phyloP scores from a whole-genome alignment of 23 tunicate species.

The Aplidium turbinatum region DNA sequence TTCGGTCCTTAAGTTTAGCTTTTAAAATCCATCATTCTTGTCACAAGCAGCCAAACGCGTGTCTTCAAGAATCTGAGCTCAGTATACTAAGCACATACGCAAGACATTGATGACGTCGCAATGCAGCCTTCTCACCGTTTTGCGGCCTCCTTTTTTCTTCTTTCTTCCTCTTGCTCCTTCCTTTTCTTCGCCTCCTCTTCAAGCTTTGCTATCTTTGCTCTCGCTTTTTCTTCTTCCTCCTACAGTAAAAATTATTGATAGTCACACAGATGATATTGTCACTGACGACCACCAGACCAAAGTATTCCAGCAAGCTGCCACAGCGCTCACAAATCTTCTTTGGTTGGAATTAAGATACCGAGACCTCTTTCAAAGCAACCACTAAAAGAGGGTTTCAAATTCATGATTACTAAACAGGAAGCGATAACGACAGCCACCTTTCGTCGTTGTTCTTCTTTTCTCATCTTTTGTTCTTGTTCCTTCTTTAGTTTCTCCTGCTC shows the following conservation, averaged over 20 bases:
- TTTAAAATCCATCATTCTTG: no score
- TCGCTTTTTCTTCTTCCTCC: conserved; percentile 53
- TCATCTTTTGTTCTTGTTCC: conserved; percentile 37
- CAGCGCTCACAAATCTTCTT: no score
- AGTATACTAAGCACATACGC: no score
- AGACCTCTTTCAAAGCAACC: no score
- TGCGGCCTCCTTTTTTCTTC: conserved; percentile 10
- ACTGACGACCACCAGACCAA: no score
- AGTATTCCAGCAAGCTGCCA: neutral
- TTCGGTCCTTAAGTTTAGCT: no score
- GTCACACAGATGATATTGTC: neutral
- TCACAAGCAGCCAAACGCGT: no score
- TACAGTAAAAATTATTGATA: neutral
- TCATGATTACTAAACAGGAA: neutral
- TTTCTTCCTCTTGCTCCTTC: conserved; percentile 51
- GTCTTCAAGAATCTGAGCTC: no score
- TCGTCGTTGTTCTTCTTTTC: conserved; percentile 20
- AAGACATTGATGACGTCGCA: no score
- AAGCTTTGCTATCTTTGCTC: conserved; percentile 37
- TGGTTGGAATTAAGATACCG: neutral
- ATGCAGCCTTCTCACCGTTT: conserved; percentile 25
- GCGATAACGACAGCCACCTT: conserved; percentile 3
- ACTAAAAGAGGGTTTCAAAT: no score
- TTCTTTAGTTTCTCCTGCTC: conserved; percentile 36
- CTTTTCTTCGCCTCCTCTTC: conserved; percentile 48